phyloP scores from a whole-genome alignment of 1,140 invertebrate genomes.

The Bicyclus anynana region DNA sequence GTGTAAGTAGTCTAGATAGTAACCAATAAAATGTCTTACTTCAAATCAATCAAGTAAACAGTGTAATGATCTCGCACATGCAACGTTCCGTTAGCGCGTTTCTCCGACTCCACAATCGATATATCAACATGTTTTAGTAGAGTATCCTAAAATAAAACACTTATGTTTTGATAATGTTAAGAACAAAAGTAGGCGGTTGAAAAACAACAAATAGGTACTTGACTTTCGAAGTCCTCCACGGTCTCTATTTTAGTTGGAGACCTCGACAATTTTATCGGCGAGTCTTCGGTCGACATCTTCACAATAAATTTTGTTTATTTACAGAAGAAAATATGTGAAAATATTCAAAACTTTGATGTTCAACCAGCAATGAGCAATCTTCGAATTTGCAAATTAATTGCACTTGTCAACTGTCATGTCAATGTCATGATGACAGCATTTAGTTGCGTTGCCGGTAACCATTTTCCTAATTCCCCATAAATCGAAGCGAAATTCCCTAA shows the following conservation, averaged over 20 bases:
- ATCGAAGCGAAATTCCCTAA: too few relatives aligned
- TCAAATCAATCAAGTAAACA: constrained; percentile 90
- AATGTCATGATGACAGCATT: too few relatives aligned
- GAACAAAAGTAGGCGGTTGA: constrained; percentile 49
- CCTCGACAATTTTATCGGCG: constrained; percentile 53
- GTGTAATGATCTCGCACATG: constrained; percentile 90
- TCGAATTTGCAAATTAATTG: neutral
- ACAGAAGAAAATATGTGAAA: neutral
- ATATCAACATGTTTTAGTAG: constrained; percentile 89
- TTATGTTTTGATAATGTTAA: constrained; percentile 29
- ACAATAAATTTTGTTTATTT: neutral
- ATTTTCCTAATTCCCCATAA: too few relatives aligned
- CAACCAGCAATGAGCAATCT: neutral
- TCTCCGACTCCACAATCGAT: constrained; percentile 89
- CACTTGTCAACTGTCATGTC: neutral
- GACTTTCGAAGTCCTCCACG: constrained; percentile 57
- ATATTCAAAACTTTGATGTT: neutral
- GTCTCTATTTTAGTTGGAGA: constrained; percentile 49
- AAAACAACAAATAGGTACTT: constrained; percentile 46
- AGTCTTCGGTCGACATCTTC: constrained; percentile 62
- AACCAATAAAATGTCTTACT: constrained; percentile 76
- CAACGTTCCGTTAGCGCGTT: constrained; percentile 86
- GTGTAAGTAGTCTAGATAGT: constrained; percentile 23
- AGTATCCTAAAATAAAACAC: constrained; percentile 79
- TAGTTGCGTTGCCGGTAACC: too few relatives aligned